Conservation (phyloP, 2,113 vertebrate species). For the Lophius piscatorius region DNA sequence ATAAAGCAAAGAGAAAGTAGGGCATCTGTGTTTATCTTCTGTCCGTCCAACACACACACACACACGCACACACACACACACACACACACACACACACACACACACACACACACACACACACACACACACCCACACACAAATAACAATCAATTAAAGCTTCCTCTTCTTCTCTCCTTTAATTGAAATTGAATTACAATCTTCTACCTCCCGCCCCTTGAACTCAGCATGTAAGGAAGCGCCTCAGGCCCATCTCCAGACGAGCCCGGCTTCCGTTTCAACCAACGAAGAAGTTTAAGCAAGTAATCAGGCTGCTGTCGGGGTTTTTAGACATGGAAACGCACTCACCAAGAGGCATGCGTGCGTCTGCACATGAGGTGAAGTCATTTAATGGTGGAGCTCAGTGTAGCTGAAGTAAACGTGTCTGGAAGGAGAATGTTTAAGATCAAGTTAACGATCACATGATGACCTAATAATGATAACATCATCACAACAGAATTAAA, state of each 20-base stretch:
- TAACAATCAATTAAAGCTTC: constrained; percentile 70
- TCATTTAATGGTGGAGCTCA: constrained; percentile 58
- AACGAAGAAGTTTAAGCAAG: constrained; percentile 16
- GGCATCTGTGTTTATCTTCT: constrained; percentile 48
- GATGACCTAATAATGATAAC: no score
- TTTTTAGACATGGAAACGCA: constrained; percentile 29
- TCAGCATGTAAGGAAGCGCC: constrained; percentile 56
- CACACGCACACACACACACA: constrained; percentile 12
- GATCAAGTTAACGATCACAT: constrained; percentile 13
- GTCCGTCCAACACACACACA: constrained; percentile 10
- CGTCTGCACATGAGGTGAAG: neutral
- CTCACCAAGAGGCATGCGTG: constrained; percentile 1
- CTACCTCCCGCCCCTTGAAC: constrained; percentile 48
- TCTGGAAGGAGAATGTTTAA: constrained; percentile 54
- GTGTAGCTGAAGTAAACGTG: constrained; percentile 65
- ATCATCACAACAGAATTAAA: no score
- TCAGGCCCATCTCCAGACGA: constrained; percentile 28
- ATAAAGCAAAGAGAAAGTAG: constrained; percentile 64
- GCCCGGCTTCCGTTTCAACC: constrained; percentile 29
- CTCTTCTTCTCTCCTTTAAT: constrained; percentile 62
- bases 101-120: constrained; percentile 19
- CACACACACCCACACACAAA: no score
- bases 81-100: constrained; percentile 4
- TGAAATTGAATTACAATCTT: constrained; percentile 67
- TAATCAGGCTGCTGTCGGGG: constrained; percentile 63